Evolutionary conservation across 2,113 vertebrate genomes (phyloP).

Genomic region (Empidonax alnorum): DNA sequence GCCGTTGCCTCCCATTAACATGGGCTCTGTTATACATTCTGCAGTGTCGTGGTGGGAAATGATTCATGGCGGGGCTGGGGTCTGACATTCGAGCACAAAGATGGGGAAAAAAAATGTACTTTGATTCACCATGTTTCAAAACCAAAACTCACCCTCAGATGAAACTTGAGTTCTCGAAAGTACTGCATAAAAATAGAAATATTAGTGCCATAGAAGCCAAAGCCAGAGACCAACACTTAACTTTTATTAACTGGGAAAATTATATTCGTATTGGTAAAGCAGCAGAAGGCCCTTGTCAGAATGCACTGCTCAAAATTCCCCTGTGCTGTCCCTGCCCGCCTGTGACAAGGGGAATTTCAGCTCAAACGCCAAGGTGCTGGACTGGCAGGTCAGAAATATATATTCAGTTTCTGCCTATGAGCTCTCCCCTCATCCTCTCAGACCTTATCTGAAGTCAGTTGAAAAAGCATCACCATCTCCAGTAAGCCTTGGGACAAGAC

Average conservation of each 20-base stretch:
- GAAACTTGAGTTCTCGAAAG: background rate
- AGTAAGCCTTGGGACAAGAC: background rate
- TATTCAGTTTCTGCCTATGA: background rate
- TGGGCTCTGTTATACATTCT: background rate
- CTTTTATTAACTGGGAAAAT: background rate
- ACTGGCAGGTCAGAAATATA: background rate
- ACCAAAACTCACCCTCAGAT: background rate
- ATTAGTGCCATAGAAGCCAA: rapidly evolving
- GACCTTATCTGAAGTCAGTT: background rate
- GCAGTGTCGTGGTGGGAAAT: background rate
- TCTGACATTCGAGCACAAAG: background rate
- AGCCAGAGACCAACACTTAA: background rate
- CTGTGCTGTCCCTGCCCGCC: background rate
- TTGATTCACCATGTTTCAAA: background rate
- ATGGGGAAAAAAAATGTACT: background rate
- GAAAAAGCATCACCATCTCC: background rate
- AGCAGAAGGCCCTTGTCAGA: background rate
- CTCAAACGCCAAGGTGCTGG: background rate
- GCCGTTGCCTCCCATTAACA: background rate
- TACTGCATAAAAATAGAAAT: background rate
- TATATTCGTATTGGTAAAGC: rapidly evolving
- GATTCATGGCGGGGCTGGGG: background rate
- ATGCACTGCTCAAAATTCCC: background rate
- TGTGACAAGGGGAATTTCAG: background rate
- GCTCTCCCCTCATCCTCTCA: background rate